Conservation (phyloP, 2,888 invertebrate species). For the Protonemura montana region DNA sequence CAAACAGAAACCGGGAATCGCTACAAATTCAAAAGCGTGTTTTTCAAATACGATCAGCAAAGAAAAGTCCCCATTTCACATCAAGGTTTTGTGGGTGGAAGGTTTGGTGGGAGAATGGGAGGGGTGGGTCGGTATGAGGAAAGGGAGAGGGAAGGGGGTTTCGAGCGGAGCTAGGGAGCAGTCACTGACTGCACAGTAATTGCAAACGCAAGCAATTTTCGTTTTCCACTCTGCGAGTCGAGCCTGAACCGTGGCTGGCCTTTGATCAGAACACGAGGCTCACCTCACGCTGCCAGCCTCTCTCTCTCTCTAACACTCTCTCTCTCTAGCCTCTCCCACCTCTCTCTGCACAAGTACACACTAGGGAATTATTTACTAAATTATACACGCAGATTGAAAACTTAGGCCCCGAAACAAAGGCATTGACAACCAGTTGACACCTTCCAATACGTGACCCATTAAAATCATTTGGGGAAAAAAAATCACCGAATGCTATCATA, state of each 20-base stretch:
- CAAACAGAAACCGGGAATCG: slow-evolving; percentile 31
- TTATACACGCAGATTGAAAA: slow-evolving; percentile 1
- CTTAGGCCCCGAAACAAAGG: background rate
- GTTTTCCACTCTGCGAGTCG: slow-evolving; percentile 41
- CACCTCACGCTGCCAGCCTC: background rate
- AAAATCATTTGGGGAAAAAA: background rate
- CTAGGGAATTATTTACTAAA: background rate
- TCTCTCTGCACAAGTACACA: background rate
- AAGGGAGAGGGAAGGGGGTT: background rate
- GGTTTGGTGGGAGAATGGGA: background rate
- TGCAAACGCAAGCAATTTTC: slow-evolving; percentile 47
- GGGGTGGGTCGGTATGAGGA: background rate
- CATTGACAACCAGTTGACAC: background rate
- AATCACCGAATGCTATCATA: too few species aligned
- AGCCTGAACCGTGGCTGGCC: slow-evolving; percentile 30
- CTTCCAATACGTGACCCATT: background rate
- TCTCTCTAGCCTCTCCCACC: background rate
- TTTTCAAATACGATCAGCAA: slow-evolving; percentile 36
- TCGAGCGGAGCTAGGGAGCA: slow-evolving; percentile 12
- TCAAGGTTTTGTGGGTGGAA: slow-evolving; percentile 29
- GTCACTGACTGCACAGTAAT: slow-evolving; percentile 44
- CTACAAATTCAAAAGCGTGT: slow-evolving; percentile 39
- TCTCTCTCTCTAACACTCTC: background rate
- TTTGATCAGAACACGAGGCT: slow-evolving; percentile 38
- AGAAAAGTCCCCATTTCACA: slow-evolving; percentile 35